Conservation (phyloP, 2,797 vertebrate species). For the Eospalax fontanierii region DNA sequence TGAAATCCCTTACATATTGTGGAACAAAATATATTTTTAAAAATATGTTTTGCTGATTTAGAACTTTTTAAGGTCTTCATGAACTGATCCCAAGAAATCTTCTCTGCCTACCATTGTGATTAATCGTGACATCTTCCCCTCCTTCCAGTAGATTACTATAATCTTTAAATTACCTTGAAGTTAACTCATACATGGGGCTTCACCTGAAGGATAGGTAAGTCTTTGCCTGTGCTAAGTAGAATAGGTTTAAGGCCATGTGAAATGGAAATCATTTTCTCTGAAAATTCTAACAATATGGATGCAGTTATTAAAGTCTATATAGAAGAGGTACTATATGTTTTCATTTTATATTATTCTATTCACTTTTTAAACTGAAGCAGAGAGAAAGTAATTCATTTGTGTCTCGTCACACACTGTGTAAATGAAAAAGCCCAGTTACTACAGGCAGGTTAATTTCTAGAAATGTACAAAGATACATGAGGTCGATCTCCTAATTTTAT, state of each 20-base stretch:
- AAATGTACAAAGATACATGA: neutral
- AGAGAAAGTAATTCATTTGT: neutral
- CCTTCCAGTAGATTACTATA: neutral
- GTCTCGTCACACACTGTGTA: neutral
- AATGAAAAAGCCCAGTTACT: neutral
- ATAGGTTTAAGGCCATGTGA: neutral
- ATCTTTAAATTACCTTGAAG: neutral
- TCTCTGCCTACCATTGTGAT: conserved; percentile 21
- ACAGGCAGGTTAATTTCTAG: neutral
- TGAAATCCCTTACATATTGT: conserved; percentile 54
- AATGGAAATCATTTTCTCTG: conserved; percentile 17
- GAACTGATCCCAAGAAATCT: conserved; percentile 14
- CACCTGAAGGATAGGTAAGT: neutral
- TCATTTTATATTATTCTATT: conserved; percentile 10
- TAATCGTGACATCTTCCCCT: conserved; percentile 39
- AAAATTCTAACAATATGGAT: neutral
- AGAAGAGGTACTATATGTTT: neutral
- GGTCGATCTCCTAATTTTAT: neutral
- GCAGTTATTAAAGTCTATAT: neutral
- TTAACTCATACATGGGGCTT: neutral
- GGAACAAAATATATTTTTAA: conserved; percentile 68
- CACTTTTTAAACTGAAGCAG: neutral
- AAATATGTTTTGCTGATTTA: conserved; percentile 65
- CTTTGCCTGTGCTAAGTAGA: neutral
- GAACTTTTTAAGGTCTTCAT: conserved; percentile 53